Percentiles rank a stretch among this genome's conserved stretches.
phyloP scores from a whole-genome alignment of 2,113 vertebrate genomes.

The Ageneiosus marmoratus region DNA sequence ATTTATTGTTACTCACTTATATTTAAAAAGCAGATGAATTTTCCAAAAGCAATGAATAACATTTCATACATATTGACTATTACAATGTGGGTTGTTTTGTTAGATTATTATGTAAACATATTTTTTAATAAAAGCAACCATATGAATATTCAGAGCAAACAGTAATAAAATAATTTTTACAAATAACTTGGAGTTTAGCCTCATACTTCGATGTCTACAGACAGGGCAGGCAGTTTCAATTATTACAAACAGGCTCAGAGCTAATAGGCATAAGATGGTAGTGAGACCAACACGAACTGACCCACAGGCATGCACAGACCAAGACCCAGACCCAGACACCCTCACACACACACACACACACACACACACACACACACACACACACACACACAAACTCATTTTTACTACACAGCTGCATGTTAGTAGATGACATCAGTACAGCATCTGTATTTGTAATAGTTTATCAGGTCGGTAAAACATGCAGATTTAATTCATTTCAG shows the following conservation, averaged over 20 bases:
- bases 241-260: not conserved
- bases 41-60: not conserved
- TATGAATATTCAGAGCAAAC: not conserved
- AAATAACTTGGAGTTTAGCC: not conserved
- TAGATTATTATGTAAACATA: not conserved
- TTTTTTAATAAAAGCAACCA: not conserved
- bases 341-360: no score
- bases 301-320: not conserved
- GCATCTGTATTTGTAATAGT: no score
- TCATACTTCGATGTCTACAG: not conserved
- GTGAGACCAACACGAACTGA: no score
- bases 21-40: not conserved
- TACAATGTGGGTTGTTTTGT: not conserved
- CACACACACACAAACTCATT: not conserved
- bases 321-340: not conserved
- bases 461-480: not conserved
- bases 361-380: no score
- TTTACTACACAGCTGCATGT: no score
- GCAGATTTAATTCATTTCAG: not conserved
- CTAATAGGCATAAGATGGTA: not conserved
- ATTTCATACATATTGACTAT: not conserved
- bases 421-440: not conserved
- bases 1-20: not conserved
- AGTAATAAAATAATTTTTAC: not conserved
- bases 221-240: not conserved